Conservation (phyloP, 1,140 invertebrate species). For the Tribolium madens region DNA sequence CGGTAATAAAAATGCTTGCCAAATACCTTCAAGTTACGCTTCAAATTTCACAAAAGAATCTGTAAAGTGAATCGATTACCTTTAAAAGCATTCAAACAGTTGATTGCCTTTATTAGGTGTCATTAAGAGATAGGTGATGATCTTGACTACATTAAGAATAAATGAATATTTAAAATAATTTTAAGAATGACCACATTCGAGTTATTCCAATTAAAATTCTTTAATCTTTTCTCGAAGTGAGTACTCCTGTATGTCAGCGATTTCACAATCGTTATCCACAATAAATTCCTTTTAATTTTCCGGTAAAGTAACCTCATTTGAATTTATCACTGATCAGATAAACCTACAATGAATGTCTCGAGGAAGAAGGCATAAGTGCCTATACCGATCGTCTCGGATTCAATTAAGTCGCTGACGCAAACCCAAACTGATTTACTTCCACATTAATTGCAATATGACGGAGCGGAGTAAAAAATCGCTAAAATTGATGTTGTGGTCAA, state of each 20-base stretch:
- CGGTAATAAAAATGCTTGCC: background rate
- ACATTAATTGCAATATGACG: slow-evolving; percentile 40
- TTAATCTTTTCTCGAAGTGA: background rate
- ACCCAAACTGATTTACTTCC: slow-evolving; percentile 43
- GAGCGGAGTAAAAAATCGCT: background rate
- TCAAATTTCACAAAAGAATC: background rate
- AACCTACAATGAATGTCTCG: background rate
- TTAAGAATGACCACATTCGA: background rate
- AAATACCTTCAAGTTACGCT: background rate
- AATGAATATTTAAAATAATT: background rate
- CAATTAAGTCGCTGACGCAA: slow-evolving; percentile 44
- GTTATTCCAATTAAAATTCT: background rate
- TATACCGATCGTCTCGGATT: background rate
- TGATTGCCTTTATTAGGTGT: background rate
- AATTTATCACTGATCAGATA: background rate
- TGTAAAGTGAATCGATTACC: too few species aligned
- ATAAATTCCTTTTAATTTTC: slow-evolving; percentile 5
- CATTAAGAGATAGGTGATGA: background rate
- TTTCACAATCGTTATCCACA: background rate
- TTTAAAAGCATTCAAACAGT: background rate
- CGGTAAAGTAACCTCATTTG: slow-evolving; percentile 1
- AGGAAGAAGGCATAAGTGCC: background rate
- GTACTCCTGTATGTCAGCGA: background rate
- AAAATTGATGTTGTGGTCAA: slow-evolving; percentile 34
- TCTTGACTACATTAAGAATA: background rate